Conservation (phyloP, 2,113 vertebrate species). For the Ochotona princeps region DNA sequence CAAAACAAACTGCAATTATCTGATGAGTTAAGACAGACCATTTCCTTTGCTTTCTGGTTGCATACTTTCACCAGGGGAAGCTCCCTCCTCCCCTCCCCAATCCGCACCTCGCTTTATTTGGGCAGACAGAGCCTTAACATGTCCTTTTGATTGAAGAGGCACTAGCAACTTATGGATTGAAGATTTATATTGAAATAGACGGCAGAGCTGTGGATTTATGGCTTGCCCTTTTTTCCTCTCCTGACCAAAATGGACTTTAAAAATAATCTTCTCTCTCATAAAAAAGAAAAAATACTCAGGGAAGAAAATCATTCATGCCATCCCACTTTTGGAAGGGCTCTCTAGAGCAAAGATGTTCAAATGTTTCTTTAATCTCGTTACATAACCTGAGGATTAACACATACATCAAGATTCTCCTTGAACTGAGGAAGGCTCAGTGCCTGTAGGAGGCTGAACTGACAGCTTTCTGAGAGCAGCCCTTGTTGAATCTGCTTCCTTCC, state of each 20-base stretch:
- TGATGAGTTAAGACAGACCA: neutral
- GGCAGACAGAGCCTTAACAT: neutral
- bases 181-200: neutral
- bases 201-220: neutral
- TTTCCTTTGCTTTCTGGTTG: neutral
- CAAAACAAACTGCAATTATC: neutral
- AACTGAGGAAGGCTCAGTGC: neutral
- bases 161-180: neutral
- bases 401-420: neutral
- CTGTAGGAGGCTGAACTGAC: neutral
- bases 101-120: neutral
- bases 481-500: neutral
- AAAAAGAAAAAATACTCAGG: constrained; percentile 13
- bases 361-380: neutral
- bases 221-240: neutral
- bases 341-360: neutral
- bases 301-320: neutral
- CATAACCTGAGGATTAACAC: neutral
- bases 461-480: neutral
- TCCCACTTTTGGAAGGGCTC: neutral
- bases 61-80: neutral
- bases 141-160: neutral
- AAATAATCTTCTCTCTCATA: neutral
- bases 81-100: neutral
- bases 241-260: constrained; percentile 6